These are phyloP conservation scores for Phylloscopus trochiloides DNA, from an alignment of 2,113 vertebrate genomes.

Conservation along the genomic window DNA sequence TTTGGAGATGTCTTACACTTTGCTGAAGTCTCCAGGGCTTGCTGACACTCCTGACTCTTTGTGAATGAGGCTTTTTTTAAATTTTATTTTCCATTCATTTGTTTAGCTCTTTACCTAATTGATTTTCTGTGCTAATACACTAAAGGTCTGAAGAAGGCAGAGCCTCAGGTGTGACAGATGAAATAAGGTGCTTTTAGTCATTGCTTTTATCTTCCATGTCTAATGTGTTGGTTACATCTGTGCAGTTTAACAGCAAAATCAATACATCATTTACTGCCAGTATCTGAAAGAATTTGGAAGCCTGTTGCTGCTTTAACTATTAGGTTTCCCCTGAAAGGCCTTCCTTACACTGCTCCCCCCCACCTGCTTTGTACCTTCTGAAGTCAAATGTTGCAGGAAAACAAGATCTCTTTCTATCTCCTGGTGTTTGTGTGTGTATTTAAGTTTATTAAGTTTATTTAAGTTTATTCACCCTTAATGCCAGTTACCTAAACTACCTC, in stretches of 20 bases:
- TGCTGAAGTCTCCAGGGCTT: slow-evolving; percentile 45
- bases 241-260: slow-evolving; percentile 81
- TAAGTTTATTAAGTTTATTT: background rate
- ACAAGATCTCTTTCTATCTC: background rate
- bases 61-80: slow-evolving; percentile 64
- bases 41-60: slow-evolving; percentile 54
- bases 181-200: slow-evolving; percentile 79
- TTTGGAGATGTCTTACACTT: slow-evolving; percentile 51
- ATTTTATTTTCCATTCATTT: slow-evolving; percentile 74
- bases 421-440: background rate
- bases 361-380: accelerated
- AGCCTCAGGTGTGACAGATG: slow-evolving; percentile 81
- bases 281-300: slow-evolving; percentile 75
- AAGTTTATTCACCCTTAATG: background rate
- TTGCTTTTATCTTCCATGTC: slow-evolving; percentile 80
- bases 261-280: slow-evolving; percentile 76
- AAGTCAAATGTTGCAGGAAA: background rate
- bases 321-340: slow-evolving; percentile 46
- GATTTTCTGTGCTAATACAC: slow-evolving; percentile 82
- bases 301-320: slow-evolving; percentile 70
- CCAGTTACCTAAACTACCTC: background rate
- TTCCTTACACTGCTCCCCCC: background rate
- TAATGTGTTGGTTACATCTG: slow-evolving; percentile 83
- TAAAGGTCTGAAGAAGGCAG: slow-evolving; percentile 75
- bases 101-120: slow-evolving; percentile 81